Evolutionary conservation across 2,113 vertebrate genomes (phyloP).

Genomic region (Istiophorus platypterus): DNA sequence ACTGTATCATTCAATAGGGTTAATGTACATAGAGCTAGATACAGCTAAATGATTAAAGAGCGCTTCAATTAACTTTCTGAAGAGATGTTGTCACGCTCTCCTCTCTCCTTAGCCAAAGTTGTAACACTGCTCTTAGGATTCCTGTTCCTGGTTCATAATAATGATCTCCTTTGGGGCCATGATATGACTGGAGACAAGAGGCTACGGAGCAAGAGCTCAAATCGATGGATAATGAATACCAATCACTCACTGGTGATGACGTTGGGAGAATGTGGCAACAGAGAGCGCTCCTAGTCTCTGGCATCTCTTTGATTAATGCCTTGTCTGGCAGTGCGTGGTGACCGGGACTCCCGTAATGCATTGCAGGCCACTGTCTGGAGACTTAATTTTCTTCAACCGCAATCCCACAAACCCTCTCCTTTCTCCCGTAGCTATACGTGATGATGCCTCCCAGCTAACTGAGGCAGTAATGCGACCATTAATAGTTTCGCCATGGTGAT

Average conservation of each 20-base stretch:
- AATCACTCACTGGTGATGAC: slow-evolving; percentile 70
- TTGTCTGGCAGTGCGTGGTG: slow-evolving; percentile 55
- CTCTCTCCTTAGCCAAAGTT: slow-evolving; percentile 18
- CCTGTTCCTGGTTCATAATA: slow-evolving; percentile 47
- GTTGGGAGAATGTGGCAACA: slow-evolving; percentile 62
- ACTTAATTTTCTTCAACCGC: slow-evolving; percentile 73
- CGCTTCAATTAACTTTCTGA: slow-evolving; percentile 9
- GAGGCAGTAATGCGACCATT: slow-evolving; percentile 66
- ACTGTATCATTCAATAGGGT: not conserved
- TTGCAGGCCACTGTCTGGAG: slow-evolving; percentile 75
- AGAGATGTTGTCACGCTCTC: slow-evolving; percentile 19
- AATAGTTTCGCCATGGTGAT: slow-evolving; percentile 72
- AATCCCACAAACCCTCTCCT: slow-evolving; percentile 54
- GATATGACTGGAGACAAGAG: slow-evolving; percentile 64
- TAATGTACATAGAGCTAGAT: not conserved
- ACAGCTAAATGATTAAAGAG: slow-evolving; percentile 30
- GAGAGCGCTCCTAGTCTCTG: slow-evolving; percentile 61
- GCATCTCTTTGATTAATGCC: slow-evolving; percentile 80
- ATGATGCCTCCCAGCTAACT: slow-evolving; percentile 69
- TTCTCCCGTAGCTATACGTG: slow-evolving; percentile 47
- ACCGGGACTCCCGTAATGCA: slow-evolving; percentile 74
- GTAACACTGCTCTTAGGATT: slow-evolving; percentile 30
- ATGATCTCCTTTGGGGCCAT: slow-evolving; percentile 65
- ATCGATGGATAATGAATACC: slow-evolving; percentile 78
- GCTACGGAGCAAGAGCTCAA: slow-evolving; percentile 68